These are phyloP conservation scores for Urocitellus parryii DNA, from an alignment of 2,113 vertebrate species.

Conservation along the genomic window DNA sequence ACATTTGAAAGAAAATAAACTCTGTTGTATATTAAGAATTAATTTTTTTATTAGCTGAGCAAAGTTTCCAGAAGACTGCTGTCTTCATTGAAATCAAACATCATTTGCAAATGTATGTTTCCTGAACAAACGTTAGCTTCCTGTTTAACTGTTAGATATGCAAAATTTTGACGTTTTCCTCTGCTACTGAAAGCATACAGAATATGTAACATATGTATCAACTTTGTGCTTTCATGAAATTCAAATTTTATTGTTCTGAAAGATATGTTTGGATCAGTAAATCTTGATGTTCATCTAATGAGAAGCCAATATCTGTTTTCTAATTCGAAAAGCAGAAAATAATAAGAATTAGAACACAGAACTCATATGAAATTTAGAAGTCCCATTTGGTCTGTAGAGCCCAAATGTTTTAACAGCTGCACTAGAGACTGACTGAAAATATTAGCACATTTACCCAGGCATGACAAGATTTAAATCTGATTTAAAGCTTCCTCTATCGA, in stretches of 20 bases:
- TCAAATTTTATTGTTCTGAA: constrained; percentile 51
- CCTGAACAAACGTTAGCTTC: background rate
- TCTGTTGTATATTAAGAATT: constrained; percentile 44
- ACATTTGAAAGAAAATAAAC: constrained; percentile 13
- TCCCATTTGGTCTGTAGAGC: constrained; percentile 37
- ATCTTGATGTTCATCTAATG: constrained; percentile 39
- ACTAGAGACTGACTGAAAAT: constrained; percentile 65
- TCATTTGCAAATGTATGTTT: constrained; percentile 50
- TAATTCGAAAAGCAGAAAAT: constrained; percentile 44
- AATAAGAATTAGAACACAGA: constrained; percentile 56
- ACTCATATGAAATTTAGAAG: constrained; percentile 48
- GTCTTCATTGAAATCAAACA: constrained; percentile 24
- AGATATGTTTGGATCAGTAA: background rate
- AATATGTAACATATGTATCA: background rate
- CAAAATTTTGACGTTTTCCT: constrained; percentile 11
- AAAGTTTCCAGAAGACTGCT: constrained; percentile 29
- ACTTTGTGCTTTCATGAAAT: constrained; percentile 1
- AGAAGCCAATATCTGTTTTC: constrained; percentile 29
- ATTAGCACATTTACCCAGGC: constrained; percentile 50
- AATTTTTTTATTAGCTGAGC: constrained; percentile 39
- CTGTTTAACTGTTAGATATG: background rate
- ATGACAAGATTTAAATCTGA: constrained; percentile 68
- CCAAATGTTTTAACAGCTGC: constrained; percentile 70
- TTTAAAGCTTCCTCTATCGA: constrained; percentile 57
- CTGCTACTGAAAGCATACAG: background rate